Conservation (phyloP, 2,113 vertebrate genomes). For the Limnothrissa miodon region DNA sequence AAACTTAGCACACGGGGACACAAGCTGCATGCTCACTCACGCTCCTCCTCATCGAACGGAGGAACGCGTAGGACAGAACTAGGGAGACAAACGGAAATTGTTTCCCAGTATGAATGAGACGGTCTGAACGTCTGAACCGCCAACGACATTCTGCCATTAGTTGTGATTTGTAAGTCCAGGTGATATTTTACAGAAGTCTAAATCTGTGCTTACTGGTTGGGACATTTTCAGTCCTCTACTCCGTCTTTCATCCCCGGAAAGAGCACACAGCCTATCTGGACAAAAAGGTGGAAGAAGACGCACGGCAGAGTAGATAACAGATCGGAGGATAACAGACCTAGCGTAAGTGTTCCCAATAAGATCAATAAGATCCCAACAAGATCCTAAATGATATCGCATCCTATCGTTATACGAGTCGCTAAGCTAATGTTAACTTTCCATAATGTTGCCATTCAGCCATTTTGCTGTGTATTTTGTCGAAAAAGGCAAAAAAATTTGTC, state of each 20-base stretch:
- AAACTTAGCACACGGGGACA: conserved; percentile 6
- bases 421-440: not conserved
- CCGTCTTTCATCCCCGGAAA: not conserved
- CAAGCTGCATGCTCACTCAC: not conserved
- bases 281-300: not conserved
- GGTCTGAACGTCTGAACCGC: not conserved
- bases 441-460: conserved; percentile 10
- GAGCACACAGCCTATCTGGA: not conserved
- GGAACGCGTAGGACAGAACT: not conserved
- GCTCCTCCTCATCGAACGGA: not conserved
- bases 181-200: not conserved
- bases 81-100: not conserved
- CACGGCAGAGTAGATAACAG: not conserved
- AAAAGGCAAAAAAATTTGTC: not conserved
- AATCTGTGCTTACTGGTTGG: not conserved
- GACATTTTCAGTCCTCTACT: not conserved
- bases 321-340: not conserved
- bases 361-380: not conserved
- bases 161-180: not conserved
- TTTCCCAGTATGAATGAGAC: conserved; percentile 9
- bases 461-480: not conserved
- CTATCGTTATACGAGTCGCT: not conserved
- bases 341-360: not conserved
- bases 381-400: not conserved
- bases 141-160: not conserved